These are phyloP conservation scores for Diorhabda sublineata DNA, from an alignment of 1,140 invertebrate species.

Conservation along the genomic window DNA sequence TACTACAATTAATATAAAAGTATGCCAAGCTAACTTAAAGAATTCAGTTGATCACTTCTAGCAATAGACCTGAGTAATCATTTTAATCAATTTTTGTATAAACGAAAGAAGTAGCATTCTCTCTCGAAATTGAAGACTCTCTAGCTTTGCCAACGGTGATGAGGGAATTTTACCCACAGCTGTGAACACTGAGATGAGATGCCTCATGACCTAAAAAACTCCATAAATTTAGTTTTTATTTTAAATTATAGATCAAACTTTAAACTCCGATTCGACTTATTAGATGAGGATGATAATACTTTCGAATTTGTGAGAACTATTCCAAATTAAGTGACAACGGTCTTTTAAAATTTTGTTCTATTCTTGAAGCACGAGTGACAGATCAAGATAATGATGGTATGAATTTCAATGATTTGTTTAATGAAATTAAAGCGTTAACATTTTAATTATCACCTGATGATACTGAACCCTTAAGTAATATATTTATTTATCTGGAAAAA, in stretches of 20 bases:
- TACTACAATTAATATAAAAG: no score
- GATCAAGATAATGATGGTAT: background rate
- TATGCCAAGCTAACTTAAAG: no score
- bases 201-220: background rate
- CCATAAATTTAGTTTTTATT: background rate
- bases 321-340: background rate
- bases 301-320: no score
- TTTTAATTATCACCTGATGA: background rate
- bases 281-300: background rate
- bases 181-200: background rate
- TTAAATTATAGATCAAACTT: background rate
- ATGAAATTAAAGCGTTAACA: no score
- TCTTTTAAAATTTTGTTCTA: background rate
- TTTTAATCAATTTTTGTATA: slow-evolving; percentile 22
- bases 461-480: slow-evolving; percentile 4
- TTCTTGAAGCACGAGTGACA: background rate
- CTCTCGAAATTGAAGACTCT: background rate
- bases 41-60: background rate
- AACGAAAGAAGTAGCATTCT: slow-evolving; percentile 17
- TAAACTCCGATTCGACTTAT: background rate
- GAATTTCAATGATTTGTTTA: background rate
- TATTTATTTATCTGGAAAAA: no score
- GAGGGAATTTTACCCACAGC: background rate
- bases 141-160: background rate
- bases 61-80: slow-evolving; percentile 18